Percentiles rank a stretch among this genome's conserved stretches.
Conservation (phyloP, 2,888 invertebrate genomes). For the Rhagophthalmus giganteus region DNA sequence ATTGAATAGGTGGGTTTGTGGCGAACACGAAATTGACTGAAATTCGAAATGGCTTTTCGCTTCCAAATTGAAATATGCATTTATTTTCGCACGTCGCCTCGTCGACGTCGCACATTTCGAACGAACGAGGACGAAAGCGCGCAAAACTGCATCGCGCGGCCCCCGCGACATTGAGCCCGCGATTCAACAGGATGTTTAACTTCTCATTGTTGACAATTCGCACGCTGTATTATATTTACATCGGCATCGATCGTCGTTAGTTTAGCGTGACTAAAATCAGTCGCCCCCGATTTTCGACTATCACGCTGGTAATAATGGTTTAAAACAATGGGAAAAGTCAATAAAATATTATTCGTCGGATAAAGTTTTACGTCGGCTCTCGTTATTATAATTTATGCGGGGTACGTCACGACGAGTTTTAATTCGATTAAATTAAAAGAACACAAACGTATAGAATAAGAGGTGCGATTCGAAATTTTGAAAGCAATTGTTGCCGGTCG, state of each 20-base stretch:
- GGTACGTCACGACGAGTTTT: no score
- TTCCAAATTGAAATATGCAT: conserved; percentile 24
- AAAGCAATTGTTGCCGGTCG: no score
- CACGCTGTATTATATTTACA: neutral
- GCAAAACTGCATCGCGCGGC: neutral
- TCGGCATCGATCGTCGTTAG: neutral
- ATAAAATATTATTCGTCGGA: no score
- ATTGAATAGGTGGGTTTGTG: conserved; percentile 29
- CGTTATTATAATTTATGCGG: no score
- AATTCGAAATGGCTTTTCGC: conserved; percentile 26
- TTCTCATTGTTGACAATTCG: conserved; percentile 5
- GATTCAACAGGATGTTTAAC: conserved; percentile 10
- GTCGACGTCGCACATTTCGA: no score
- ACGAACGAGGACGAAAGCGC: conserved; percentile 3
- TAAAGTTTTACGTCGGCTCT: no score
- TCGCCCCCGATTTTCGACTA: no score
- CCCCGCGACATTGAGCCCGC: conserved; percentile 1
- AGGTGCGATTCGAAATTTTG: no score
- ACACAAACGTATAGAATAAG: no score
- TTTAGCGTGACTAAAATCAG: neutral
- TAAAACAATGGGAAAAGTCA: no score
- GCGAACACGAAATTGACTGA: conserved; percentile 29
- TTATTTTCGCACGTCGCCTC: conserved; percentile 9
- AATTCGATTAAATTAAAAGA: neutral
- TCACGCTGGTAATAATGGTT: no score